Percentiles rank a stretch among this genome's conserved stretches.
Conservation (phyloP, 1,140 invertebrate genomes). For the Temnothorax longispinosus region DNA sequence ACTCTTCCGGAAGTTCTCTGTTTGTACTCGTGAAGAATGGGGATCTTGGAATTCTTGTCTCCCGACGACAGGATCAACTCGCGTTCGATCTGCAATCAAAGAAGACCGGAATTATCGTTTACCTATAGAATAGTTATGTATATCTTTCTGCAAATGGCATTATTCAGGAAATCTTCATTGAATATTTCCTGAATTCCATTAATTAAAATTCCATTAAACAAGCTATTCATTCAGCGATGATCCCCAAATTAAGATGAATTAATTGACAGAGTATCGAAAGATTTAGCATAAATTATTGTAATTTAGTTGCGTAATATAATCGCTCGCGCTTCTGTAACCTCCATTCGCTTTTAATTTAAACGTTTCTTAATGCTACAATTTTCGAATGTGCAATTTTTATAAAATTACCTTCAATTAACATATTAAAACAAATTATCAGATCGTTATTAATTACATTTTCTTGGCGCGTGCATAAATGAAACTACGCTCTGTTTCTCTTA, state of each 20-base stretch:
- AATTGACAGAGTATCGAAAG: neutral
- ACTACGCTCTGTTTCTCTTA: neutral
- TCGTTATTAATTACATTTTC: conserved; percentile 3
- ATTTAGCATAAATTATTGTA: neutral
- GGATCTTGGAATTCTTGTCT: conserved; percentile 92
- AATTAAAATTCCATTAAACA: neutral
- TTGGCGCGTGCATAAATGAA: neutral
- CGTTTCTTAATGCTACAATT: neutral
- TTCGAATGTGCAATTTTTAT: neutral
- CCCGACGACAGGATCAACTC: conserved; percentile 90
- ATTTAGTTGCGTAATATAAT: neutral
- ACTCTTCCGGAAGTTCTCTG: conserved; percentile 87
- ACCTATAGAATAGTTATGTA: neutral
- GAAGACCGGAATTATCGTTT: neutral
- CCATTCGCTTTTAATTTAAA: neutral
- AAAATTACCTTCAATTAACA: neutral
- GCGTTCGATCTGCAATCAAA: conserved; percentile 88
- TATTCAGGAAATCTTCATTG: neutral
- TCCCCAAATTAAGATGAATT: neutral
- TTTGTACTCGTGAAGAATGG: conserved; percentile 90
- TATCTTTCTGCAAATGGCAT: neutral
- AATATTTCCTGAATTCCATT: neutral
- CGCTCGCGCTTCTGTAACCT: neutral
- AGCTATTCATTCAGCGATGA: neutral
- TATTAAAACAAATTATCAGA: neutral